phyloP scores from a whole-genome alignment of 2,888 invertebrate species.

The Trichogramma dendrolimi region DNA sequence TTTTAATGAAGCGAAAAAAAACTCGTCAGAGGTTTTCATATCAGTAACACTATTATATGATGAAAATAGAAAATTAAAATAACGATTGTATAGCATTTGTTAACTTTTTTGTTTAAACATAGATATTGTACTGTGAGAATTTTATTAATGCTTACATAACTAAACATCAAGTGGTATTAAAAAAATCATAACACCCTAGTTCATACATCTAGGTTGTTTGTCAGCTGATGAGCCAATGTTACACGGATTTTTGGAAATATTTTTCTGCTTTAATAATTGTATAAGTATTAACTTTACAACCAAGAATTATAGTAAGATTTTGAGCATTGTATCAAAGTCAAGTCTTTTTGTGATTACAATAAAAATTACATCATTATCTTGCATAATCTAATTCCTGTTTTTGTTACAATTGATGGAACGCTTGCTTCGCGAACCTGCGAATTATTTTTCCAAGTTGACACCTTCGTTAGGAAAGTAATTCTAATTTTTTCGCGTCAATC shows the following conservation, averaged over 20 bases:
- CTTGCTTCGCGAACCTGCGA: not conserved
- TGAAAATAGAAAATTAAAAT: slow-evolving; percentile 1
- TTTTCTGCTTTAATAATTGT: slow-evolving; percentile 30
- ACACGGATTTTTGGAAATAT: slow-evolving; percentile 30
- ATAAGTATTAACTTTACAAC: slow-evolving; percentile 5
- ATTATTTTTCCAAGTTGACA: not conserved
- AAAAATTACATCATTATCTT: slow-evolving; percentile 22
- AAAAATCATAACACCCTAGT: slow-evolving; percentile 18
- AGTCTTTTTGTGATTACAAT: slow-evolving; percentile 29
- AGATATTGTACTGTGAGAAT: slow-evolving; percentile 23
- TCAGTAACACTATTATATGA: too few species aligned
- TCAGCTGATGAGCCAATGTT: slow-evolving; percentile 29
- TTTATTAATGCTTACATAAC: slow-evolving; percentile 20
- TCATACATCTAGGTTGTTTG: slow-evolving; percentile 26
- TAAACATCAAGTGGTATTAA: not conserved
- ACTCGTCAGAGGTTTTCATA: too few species aligned
- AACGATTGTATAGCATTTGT: slow-evolving; percentile 16
- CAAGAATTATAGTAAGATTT: slow-evolving; percentile 22
- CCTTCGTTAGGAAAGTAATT: slow-evolving; percentile 4
- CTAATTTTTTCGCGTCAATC: not conserved
- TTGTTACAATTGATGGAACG: not conserved
- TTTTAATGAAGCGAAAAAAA: too few species aligned
- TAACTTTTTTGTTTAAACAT: too few species aligned
- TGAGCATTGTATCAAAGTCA: slow-evolving; percentile 31
- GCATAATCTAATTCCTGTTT: not conserved